These are phyloP conservation scores for Drosophila ambigua DNA, from an alignment of 1,140 invertebrate genomes.

Conservation along the genomic window DNA sequence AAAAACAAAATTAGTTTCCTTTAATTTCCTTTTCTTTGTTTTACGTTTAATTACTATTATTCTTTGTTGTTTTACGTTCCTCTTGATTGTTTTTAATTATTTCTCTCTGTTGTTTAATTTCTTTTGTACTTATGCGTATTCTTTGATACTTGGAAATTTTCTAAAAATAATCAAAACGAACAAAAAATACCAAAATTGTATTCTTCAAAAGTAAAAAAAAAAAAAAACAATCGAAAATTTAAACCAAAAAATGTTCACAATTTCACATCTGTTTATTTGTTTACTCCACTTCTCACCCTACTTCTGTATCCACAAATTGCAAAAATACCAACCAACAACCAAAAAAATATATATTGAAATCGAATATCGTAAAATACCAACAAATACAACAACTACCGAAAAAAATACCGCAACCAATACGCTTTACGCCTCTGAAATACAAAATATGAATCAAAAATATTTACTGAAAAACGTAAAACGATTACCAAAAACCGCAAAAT, in stretches of 20 bases:
- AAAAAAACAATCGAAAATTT: conserved; percentile 38
- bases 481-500: conserved; percentile 35
- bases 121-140: conserved; percentile 21
- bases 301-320: conserved; percentile 80
- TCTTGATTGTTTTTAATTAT: conserved; percentile 37
- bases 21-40: conserved; percentile 9
- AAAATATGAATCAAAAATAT: conserved; percentile 39
- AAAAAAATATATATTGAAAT: conserved; percentile 50
- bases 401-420: conserved; percentile 56
- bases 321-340: conserved; percentile 62
- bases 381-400: conserved; percentile 30
- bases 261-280: conserved; percentile 84
- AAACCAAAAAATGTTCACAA: conserved; percentile 78
- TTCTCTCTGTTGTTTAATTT: conserved; percentile 41
- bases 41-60: conserved; percentile 12
- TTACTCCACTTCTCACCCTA: conserved; percentile 83
- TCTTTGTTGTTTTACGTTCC: conserved; percentile 17
- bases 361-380: conserved; percentile 38
- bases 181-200: conserved; percentile 40
- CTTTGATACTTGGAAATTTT: conserved; percentile 32
- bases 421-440: conserved; percentile 42
- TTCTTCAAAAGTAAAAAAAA: conserved; percentile 31
- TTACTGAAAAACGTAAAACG: conserved; percentile 43
- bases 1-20: conserved; percentile 30
- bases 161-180: conserved; percentile 26